These are phyloP conservation scores for Dolichopus griseipennis DNA, from an alignment of 2,888 invertebrate species.

Conservation along the genomic window DNA sequence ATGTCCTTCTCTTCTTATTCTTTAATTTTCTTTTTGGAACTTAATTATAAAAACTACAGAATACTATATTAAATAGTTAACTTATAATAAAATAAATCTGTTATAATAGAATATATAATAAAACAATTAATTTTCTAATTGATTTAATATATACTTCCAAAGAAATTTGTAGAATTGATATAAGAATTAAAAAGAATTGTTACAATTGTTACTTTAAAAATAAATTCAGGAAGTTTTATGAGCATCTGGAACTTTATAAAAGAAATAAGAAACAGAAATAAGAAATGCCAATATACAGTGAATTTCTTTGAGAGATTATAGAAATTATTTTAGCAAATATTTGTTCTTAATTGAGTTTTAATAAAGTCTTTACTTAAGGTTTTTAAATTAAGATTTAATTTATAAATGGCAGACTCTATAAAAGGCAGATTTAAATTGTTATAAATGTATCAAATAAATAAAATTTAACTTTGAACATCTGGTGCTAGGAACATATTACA, in stretches of 20 bases:
- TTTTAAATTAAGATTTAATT: too few species aligned
- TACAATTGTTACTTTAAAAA: background rate
- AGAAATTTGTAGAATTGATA: background rate
- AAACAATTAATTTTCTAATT: background rate
- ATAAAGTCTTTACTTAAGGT: background rate
- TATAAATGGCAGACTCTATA: too few species aligned
- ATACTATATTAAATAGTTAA: too few species aligned
- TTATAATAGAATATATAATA: background rate
- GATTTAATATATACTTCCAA: background rate
- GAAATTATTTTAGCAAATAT: background rate
- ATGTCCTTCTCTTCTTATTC: background rate
- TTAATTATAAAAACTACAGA: too few species aligned
- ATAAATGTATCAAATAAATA: too few species aligned
- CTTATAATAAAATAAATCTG: background rate
- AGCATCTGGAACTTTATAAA: background rate
- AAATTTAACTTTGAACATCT: too few species aligned
- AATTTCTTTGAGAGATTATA: background rate
- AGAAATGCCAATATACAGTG: too few species aligned
- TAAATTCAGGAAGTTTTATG: background rate
- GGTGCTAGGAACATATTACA: too few species aligned
- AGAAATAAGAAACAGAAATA: too few species aligned
- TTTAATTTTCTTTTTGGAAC: background rate
- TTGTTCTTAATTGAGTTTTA: background rate
- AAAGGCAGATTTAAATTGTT: too few species aligned
- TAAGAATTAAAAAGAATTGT: background rate